Evolutionary conservation across 2,797 vertebrate species (phyloP).

Genomic region (Brachyrhaphis roseni): DNA sequence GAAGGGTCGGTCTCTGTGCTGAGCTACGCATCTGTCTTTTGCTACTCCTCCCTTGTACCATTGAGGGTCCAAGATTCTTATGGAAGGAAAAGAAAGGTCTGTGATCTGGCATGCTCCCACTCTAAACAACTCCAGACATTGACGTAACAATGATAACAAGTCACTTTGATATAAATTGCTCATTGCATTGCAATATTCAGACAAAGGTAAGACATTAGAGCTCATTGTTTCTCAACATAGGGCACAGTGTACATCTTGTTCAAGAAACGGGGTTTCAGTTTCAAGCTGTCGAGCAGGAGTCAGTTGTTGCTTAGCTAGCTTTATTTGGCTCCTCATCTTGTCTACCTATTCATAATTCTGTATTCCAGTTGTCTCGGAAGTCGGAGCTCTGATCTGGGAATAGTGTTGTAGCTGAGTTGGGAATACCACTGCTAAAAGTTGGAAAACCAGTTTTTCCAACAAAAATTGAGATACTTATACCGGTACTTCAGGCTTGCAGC

Average conservation of each 20-base stretch:
- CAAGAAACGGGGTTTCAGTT: constrained; percentile 57
- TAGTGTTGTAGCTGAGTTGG: background rate
- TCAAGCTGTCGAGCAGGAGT: constrained; percentile 48
- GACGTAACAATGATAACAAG: constrained; percentile 79
- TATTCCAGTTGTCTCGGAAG: background rate
- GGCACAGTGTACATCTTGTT: constrained; percentile 75
- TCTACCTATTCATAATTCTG: constrained; percentile 12
- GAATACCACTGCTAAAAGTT: background rate
- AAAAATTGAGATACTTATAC: background rate
- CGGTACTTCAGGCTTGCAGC: background rate
- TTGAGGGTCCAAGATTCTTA: constrained; percentile 41
- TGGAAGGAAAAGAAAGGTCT: constrained; percentile 72
- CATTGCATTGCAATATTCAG: constrained; percentile 84
- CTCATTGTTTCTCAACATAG: constrained; percentile 79
- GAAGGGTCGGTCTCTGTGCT: constrained; percentile 75
- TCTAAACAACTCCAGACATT: constrained; percentile 76
- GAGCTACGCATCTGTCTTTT: constrained; percentile 44
- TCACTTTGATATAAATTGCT: constrained; percentile 77
- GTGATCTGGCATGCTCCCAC: constrained; percentile 63
- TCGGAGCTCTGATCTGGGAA: constrained; percentile 2
- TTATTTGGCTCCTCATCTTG: constrained; percentile 35
- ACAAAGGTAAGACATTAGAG: constrained; percentile 83
- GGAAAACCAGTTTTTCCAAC: background rate
- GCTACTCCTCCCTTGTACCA: constrained; percentile 28
- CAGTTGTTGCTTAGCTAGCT: constrained; percentile 38